phyloP scores from a whole-genome alignment of 2,888 invertebrate genomes.

The Euplagia quadripunctaria region DNA sequence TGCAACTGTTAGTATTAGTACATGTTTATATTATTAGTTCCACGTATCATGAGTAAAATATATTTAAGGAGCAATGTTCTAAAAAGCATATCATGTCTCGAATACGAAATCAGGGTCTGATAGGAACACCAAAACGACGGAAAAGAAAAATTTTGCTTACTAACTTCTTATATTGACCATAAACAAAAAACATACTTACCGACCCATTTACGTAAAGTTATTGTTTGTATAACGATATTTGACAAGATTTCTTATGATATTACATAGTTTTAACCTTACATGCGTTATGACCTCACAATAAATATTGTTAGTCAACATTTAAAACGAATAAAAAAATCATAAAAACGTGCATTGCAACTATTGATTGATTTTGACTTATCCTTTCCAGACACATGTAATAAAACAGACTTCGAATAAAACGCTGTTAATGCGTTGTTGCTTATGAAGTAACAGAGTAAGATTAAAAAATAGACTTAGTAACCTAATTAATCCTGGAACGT shows the following conservation, averaged over 20 bases:
- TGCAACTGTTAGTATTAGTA: not conserved
- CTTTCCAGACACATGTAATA: not conserved
- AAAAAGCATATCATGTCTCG: not conserved
- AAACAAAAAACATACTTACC: not conserved
- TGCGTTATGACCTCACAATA: no score
- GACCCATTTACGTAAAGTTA: not conserved
- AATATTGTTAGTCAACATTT: no score
- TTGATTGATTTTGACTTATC: no score
- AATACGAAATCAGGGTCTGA: not conserved
- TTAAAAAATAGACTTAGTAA: not conserved
- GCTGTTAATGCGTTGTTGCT: not conserved
- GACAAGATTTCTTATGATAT: not conserved
- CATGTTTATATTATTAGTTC: not conserved
- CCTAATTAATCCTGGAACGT: no score
- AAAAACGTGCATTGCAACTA: no score
- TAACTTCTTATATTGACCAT: not conserved
- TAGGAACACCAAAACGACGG: not conserved
- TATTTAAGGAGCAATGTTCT: not conserved
- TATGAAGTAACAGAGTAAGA: not conserved
- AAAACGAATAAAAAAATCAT: no score
- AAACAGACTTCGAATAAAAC: not conserved
- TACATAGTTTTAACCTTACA: no score
- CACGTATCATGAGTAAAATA: not conserved
- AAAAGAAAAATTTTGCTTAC: not conserved
- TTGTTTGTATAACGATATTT: not conserved